phyloP scores from a whole-genome alignment of 2,113 vertebrate genomes.

The Epinephelus moara region DNA sequence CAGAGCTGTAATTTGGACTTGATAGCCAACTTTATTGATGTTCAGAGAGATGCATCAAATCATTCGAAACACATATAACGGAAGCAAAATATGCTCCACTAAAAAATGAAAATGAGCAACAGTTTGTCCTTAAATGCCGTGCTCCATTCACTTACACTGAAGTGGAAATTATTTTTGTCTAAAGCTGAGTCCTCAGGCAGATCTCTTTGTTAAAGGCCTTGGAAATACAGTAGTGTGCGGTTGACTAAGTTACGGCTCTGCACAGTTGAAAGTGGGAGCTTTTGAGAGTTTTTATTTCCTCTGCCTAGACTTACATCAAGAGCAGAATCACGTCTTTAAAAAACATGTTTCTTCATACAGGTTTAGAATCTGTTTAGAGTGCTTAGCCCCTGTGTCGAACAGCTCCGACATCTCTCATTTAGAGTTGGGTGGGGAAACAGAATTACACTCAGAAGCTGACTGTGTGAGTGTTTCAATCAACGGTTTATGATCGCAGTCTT shows the following conservation, averaged over 20 bases:
- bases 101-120: neutral
- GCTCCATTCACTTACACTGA: neutral
- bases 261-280: neutral
- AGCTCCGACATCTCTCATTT: neutral
- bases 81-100: neutral
- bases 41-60: neutral
- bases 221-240: neutral
- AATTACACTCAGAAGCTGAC: neutral
- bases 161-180: neutral
- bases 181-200: neutral
- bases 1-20: neutral
- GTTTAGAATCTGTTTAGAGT: neutral
- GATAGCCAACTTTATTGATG: neutral
- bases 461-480: neutral
- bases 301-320: too few species aligned
- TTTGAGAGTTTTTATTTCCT: neutral
- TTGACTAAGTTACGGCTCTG: neutral
- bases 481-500: neutral
- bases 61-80: neutral
- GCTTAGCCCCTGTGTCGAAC: neutral
- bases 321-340: neutral
- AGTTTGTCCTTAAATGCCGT: neutral
- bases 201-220: neutral
- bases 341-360: neutral
- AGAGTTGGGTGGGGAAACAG: neutral